Conservation (phyloP, 2,888 invertebrate species). For the Hybos culiciformis region DNA sequence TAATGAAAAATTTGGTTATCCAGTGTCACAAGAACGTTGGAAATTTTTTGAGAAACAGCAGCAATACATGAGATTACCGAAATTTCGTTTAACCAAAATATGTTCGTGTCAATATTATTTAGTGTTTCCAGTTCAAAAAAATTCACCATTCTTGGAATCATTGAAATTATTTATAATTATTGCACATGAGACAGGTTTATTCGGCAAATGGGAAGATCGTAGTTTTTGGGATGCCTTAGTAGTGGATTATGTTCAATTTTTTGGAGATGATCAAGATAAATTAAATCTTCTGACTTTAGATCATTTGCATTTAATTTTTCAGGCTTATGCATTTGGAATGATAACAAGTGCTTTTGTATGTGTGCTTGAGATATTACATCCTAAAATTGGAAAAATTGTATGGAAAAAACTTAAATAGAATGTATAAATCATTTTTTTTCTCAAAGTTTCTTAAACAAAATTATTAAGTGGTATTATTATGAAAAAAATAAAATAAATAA, state of each 20-base stretch:
- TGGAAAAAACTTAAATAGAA: too few species aligned
- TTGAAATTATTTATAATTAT: neutral
- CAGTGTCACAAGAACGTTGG: conserved; percentile 26
- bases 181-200: neutral
- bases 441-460: too few species aligned
- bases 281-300: too few species aligned
- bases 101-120: conserved; percentile 25
- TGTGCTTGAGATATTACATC: too few species aligned
- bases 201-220: neutral
- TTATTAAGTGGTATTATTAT: too few species aligned
- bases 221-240: neutral
- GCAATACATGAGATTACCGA: conserved; percentile 17
- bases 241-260: neutral
- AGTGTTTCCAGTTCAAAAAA: conserved; percentile 19
- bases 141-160: neutral
- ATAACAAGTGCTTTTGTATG: too few species aligned
- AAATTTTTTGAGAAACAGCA: conserved; percentile 22
- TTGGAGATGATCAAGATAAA: neutral
- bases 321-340: too few species aligned
- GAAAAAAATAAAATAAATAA: too few species aligned
- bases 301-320: too few species aligned
- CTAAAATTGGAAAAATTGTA: too few species aligned
- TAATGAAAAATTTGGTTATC: conserved; percentile 22
- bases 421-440: too few species aligned
- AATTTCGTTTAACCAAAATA: conserved; percentile 21